phyloP scores from a whole-genome alignment of 2,888 invertebrate species.

The Chrysolina americana region DNA sequence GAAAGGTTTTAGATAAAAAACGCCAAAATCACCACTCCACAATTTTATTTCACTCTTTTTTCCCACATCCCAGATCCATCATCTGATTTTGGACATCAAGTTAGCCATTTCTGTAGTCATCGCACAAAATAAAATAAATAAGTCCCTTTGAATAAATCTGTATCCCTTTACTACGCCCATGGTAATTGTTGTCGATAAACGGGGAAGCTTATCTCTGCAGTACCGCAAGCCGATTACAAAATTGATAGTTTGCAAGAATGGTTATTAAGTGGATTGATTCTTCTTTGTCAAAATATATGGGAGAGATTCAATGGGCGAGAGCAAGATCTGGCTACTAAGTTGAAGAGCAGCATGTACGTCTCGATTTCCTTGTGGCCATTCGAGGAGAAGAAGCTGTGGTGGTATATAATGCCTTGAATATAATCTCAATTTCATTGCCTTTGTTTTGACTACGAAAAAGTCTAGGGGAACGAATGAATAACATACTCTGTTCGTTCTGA shows the following conservation, averaged over 20 bases:
- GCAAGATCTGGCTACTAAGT: background rate
- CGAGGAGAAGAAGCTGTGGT: too few species aligned
- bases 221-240: constrained; percentile 10
- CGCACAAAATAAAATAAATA: too few species aligned
- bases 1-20: too few species aligned
- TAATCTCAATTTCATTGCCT: too few species aligned
- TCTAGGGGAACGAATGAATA: too few species aligned
- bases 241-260: constrained; percentile 20
- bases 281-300: constrained; percentile 13
- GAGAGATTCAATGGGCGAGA: background rate
- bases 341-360: background rate
- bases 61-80: too few species aligned
- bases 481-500: too few species aligned
- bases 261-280: constrained; percentile 5
- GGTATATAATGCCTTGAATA: too few species aligned
- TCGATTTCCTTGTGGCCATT: background rate
- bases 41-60: too few species aligned
- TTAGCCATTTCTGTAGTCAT: background rate
- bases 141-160: background rate
- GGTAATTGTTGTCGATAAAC: background rate
- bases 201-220: background rate
- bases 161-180: background rate
- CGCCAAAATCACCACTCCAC: too few species aligned
- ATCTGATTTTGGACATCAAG: background rate
- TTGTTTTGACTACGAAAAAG: too few species aligned